Evolutionary conservation across 2,113 vertebrate genomes (phyloP).

Genomic region (Anas platyrhynchos): DNA sequence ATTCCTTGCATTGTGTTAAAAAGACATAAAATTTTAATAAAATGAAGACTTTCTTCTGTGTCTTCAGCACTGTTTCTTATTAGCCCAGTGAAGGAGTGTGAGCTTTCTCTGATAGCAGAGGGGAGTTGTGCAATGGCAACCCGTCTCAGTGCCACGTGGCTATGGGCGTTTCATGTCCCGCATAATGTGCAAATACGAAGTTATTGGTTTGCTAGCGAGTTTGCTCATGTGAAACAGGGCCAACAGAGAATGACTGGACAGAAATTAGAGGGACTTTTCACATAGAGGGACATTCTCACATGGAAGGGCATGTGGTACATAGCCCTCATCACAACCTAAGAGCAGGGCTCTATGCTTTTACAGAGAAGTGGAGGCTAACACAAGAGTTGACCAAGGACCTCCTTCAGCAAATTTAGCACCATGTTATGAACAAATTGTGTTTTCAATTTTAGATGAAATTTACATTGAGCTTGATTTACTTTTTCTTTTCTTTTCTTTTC

Average conservation of each 20-base stretch:
- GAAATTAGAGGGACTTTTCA: neutral
- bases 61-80: neutral
- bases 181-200: constrained; percentile 1
- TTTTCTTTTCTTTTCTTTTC: neutral
- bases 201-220: constrained; percentile 18
- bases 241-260: constrained; percentile 19
- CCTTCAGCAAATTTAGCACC: neutral
- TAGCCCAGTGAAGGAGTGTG: neutral
- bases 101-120: neutral
- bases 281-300: neutral
- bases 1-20: neutral
- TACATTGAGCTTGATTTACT: neutral
- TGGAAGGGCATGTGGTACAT: neutral
- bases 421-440: neutral
- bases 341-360: neutral
- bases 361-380: neutral
- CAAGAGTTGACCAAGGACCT: neutral
- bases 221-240: neutral
- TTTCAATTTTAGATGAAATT: neutral
- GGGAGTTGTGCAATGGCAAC: neutral
- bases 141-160: neutral
- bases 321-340: neutral
- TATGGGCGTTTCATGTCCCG: neutral
- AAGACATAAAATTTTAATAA: neutral
- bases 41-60: neutral